phyloP scores from a whole-genome alignment of 2,888 invertebrate genomes.

The Chesias legatella region DNA sequence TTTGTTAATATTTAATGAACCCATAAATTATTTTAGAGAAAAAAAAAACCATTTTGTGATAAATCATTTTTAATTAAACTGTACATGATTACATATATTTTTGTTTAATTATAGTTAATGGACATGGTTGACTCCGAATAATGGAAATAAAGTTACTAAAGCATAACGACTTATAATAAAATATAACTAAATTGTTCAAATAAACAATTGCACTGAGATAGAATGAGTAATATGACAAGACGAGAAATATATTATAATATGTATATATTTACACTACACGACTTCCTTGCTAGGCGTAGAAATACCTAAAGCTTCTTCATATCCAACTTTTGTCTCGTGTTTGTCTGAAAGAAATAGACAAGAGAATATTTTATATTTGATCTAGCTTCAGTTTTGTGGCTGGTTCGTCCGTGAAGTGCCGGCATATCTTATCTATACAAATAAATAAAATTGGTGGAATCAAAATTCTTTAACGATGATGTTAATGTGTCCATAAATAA shows the following conservation, averaged over 20 bases:
- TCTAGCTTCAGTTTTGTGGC: no score
- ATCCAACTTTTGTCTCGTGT: constrained; percentile 84
- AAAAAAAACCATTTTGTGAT: constrained; percentile 36
- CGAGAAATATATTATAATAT: constrained; percentile 34
- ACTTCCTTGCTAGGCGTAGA: constrained; percentile 95
- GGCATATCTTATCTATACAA: no score
- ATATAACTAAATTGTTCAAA: constrained; percentile 65
- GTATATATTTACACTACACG: constrained; percentile 61
- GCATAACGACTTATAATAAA: constrained; percentile 43
- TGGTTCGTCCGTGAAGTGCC: no score
- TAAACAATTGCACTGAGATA: constrained; percentile 72
- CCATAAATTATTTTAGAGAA: constrained; percentile 10
- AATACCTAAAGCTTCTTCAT: constrained; percentile 94
- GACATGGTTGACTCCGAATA: constrained; percentile 63
- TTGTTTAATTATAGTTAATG: constrained; percentile 48
- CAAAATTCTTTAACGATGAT: no score
- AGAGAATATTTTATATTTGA: no score
- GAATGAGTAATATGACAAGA: constrained; percentile 48
- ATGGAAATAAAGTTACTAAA: constrained; percentile 52
- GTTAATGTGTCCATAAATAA: no score
- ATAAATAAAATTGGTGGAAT: no score
- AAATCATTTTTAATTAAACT: constrained; percentile 70
- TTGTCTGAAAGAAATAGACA: constrained; percentile 65
- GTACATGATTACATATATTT: constrained; percentile 64
- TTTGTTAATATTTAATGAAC: no score